A percentile compares a stretch with the other conserved stretches of the same genome.
Conservation (phyloP, 2,797 vertebrate genomes). For the Semaprochilodus insignis region DNA sequence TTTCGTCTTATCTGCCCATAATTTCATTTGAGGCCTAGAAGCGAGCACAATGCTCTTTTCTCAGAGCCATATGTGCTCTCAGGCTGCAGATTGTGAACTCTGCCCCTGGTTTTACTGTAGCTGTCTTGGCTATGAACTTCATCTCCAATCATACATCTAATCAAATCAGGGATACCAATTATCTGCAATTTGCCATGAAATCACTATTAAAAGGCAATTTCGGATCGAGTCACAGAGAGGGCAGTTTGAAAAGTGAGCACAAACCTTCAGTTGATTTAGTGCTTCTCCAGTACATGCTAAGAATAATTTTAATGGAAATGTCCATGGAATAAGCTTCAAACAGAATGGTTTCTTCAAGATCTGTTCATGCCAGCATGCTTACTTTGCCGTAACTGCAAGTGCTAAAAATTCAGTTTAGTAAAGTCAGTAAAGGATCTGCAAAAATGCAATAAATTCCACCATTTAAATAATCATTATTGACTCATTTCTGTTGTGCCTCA, state of each 20-base stretch:
- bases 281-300: not conserved
- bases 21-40: constrained; percentile 20
- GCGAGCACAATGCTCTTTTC: constrained; percentile 6
- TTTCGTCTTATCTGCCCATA: constrained; percentile 27
- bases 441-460: too few species aligned
- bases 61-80: constrained; percentile 4
- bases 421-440: not conserved
- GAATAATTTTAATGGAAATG: not conserved
- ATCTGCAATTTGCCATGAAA: constrained; percentile 47
- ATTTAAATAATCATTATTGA: not conserved
- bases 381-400: not conserved
- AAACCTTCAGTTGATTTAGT: not conserved
- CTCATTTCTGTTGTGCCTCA: too few species aligned
- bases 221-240: not conserved
- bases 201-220: constrained; percentile 17
- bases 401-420: not conserved
- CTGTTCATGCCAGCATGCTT: not conserved
- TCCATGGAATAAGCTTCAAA: not conserved
- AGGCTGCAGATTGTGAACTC: constrained; percentile 15
- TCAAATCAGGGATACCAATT: constrained; percentile 35
- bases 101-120: constrained; percentile 12
- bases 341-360: not conserved
- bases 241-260: not conserved
- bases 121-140: not conserved
- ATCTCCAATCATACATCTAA: constrained; percentile 10